These are phyloP conservation scores for Temnopleurus reevesii DNA, from an alignment of 53 echinoderm and acorn worm species.

Conservation along the genomic window DNA sequence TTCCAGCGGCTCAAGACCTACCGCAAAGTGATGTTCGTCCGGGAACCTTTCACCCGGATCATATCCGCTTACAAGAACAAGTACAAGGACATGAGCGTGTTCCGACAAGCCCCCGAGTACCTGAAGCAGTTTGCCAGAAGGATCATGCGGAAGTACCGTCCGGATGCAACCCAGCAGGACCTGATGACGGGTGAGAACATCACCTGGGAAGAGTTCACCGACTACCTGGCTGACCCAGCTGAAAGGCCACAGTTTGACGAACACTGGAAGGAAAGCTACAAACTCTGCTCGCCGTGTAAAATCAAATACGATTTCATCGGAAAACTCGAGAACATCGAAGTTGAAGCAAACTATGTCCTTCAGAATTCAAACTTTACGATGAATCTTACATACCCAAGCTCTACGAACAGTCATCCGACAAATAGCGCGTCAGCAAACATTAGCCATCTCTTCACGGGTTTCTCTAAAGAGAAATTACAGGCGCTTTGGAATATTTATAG, in stretches of 20 bases:
- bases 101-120: constrained; percentile 51
- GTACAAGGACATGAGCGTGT: constrained; percentile 64
- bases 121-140: constrained; percentile 47
- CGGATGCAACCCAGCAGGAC: constrained; percentile 29
- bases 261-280: constrained; percentile 94
- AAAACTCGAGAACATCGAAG: constrained; percentile 70
- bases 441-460: not conserved
- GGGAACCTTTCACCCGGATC: constrained; percentile 66
- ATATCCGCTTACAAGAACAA: constrained; percentile 75
- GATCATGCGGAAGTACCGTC: constrained; percentile 64
- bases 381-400: constrained; percentile 55
- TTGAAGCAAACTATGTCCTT: constrained; percentile 68
- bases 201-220: constrained; percentile 67
- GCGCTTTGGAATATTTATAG: constrained; percentile 71
- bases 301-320: constrained; percentile 89
- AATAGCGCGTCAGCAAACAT: constrained; percentile 52
- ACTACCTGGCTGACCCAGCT: constrained; percentile 57
- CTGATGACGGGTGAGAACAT: constrained; percentile 61
- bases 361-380: constrained; percentile 29
- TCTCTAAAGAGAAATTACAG: constrained; percentile 53
- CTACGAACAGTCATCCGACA: constrained; percentile 71
- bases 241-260: constrained; percentile 63
- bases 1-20: constrained; percentile 62
- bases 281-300: constrained; percentile 90
- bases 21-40: constrained; percentile 76